Evolutionary conservation across 2,113 vertebrate species (phyloP), one percentile per base, ranked within the genome.

Genomic region (Centrocercus urophasianus): DNA sequence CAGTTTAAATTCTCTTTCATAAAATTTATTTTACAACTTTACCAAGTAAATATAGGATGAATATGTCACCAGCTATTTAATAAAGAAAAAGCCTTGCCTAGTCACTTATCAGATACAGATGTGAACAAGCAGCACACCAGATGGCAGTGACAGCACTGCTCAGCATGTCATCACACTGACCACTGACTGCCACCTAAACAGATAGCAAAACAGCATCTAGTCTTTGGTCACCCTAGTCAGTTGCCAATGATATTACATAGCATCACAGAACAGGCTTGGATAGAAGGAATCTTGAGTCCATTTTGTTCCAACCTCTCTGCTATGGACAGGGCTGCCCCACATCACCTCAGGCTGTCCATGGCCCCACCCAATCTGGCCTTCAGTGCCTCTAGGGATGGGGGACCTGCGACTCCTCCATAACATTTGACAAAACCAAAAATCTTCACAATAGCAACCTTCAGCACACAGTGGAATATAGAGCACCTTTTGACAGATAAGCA

Each of bases 181-280:
- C 60, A 57, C 13, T 3, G 3, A 13, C 8, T 47, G 21, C 28
- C 48, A 7, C 0, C 5, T 19, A 14, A 3, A 45, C 5, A 11
- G 15, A 14, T n/a, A 42, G 38, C 28, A 74, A 40, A 59, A 30
- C 25, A 7, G 2, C 14, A 3, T 2, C 5, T 8, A 8, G 1
- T 3, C 13, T 42, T 61, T 40, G 22, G 38, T 24, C 32, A 12
- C 5, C 71, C 43, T 30, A 9, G 27, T 24, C 40, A 88, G 5
- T 30, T 80, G 20, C 4, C 40, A 59, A 17, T 21, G 18, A 59
- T 13, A n/a, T 32, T 20, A n/a, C 56, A n/a, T n/a, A 59, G 56
- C 10, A 59, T 57, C 56, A 59, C 32, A 59, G 11, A 59, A 59
- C 18, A 32, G 18, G 11, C n/a, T n/a, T 19, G 32, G 19, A 13